Evolutionary conservation across 2,113 vertebrate genomes (phyloP).

Genomic region (Melanerpes aurifrons): DNA sequence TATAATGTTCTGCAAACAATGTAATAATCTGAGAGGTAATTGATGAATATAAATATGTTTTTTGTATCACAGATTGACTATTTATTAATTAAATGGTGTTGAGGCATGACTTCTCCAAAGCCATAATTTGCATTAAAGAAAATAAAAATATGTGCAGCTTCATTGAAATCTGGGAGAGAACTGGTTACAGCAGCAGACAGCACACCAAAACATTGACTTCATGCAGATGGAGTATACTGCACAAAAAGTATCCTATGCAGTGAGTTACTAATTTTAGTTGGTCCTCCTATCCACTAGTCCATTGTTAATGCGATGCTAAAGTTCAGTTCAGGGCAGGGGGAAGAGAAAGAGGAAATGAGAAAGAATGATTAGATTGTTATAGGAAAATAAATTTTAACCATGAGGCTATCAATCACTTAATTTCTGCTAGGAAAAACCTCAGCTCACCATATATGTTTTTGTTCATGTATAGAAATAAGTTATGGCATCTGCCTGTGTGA

Average conservation of each 20-base stretch:
- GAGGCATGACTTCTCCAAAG: constrained; percentile 40
- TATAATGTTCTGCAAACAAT: background rate
- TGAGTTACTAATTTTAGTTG: constrained; percentile 45
- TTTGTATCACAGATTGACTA: constrained; percentile 20
- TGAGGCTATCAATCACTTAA: constrained; percentile 47
- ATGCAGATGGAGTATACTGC: constrained; percentile 62
- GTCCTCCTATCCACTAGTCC: constrained; percentile 44
- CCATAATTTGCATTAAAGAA: constrained; percentile 2
- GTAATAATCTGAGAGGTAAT: background rate
- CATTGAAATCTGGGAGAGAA: constrained; percentile 38
- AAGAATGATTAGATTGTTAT: constrained; percentile 51
- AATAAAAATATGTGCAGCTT: constrained; percentile 5
- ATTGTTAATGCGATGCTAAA: constrained; percentile 51
- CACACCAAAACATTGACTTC: constrained; percentile 44
- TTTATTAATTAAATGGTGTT: constrained; percentile 45
- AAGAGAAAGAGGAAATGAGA: constrained; percentile 39
- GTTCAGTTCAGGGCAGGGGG: constrained; percentile 9
- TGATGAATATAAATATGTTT: constrained; percentile 17
- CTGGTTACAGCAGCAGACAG: constrained; percentile 63
- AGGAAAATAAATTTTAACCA: constrained; percentile 71
- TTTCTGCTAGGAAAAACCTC: background rate
- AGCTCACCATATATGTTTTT: background rate
- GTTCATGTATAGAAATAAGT: background rate
- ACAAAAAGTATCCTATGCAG: constrained; percentile 14
- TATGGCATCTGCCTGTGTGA: background rate